Evolutionary conservation across 2,888 invertebrate species (phyloP), one percentile per base, ranked within the genome.

Genomic region (Cryptops parisi): DNA sequence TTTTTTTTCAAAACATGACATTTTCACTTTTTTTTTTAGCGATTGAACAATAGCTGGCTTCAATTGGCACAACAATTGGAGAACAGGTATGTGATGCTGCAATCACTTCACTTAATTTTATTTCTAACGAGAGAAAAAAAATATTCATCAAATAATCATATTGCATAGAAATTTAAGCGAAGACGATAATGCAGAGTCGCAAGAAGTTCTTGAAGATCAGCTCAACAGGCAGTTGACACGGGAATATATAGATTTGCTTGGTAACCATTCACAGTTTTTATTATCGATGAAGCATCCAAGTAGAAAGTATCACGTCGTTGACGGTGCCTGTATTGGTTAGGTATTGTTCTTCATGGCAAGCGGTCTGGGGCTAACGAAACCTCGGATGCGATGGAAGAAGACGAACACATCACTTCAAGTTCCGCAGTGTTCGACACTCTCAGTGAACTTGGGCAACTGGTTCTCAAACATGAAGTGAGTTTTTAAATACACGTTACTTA

Each of bases 181-280:
- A 39, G 38, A 49, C 3, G 44, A 52, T 17, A 45, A 51, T 44
- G 19, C 48, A n/a, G 56, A 56, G 40, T 33, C 33, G 26, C 56
- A 56, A 47, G 56, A 56, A 41, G 24, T 56, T 22, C 22, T 56
- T 17, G 56, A 56, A 46, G 56, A 55, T 2, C 56, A 54, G 40
- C 72, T 93, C 47, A 85, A 88, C 56, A 74, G 90, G 54, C 83
- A 84, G 54, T 70, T 91, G 53, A 88, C 90, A 0, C 76, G 89
- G 55, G 93, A 93, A 67, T 87, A 91, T 65, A 70, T 93, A 24
- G 90, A 90, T 61, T 78, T 91, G 1, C 68, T 91, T 40, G 52
- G 54, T 56, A 49, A 26, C n/a, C n/a, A n/a, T n/a, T n/a, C n/a
- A n/a, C n/a, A n/a, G n/a, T n/a, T n/a, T n/a, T n/a, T n/a, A n/a